A percentile compares a stretch with the other conserved stretches of the same genome.
Evolutionary conservation across 2,797 vertebrate species (phyloP).

Genomic region (Protonibea diacanthus): DNA sequence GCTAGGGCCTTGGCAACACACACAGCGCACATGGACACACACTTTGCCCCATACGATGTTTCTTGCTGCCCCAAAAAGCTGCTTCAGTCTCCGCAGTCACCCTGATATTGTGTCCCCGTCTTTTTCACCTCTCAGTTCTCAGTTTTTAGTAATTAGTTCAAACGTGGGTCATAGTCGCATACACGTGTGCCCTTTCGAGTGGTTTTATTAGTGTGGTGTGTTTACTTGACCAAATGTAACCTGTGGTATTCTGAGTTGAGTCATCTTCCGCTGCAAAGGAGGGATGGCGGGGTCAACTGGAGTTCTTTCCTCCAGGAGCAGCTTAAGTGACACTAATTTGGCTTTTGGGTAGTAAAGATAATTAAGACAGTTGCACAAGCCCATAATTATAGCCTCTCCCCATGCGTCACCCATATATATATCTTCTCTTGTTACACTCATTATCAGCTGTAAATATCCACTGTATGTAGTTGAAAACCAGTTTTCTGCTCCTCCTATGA

Average conservation of each 20-base stretch:
- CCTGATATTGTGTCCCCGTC: background rate
- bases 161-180: conserved; percentile 4
- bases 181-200: conserved; percentile 5
- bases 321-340: conserved; percentile 66
- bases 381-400: conserved; percentile 67
- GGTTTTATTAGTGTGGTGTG: conserved; percentile 56
- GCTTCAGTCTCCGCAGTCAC: conserved; percentile 1
- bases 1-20: conserved; percentile 50
- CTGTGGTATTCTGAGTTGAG: conserved; percentile 60
- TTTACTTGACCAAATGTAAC: conserved; percentile 67
- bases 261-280: conserved; percentile 61
- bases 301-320: conserved; percentile 59
- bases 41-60: conserved; percentile 26
- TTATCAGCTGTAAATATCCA: conserved; percentile 48
- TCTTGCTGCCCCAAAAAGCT: conserved; percentile 29
- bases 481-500: background rate
- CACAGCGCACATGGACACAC: conserved; percentile 35
- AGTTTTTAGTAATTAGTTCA: conserved; percentile 6
- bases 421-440: conserved; percentile 22
- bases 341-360: conserved; percentile 63
- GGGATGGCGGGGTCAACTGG: conserved; percentile 57
- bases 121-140: background rate
- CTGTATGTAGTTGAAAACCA: conserved; percentile 24
- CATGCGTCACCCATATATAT: conserved; percentile 32
- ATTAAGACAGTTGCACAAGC: conserved; percentile 65